Conservation (phyloP, 2,797 vertebrate species). For the Sternarchorhynchus goeldii region DNA sequence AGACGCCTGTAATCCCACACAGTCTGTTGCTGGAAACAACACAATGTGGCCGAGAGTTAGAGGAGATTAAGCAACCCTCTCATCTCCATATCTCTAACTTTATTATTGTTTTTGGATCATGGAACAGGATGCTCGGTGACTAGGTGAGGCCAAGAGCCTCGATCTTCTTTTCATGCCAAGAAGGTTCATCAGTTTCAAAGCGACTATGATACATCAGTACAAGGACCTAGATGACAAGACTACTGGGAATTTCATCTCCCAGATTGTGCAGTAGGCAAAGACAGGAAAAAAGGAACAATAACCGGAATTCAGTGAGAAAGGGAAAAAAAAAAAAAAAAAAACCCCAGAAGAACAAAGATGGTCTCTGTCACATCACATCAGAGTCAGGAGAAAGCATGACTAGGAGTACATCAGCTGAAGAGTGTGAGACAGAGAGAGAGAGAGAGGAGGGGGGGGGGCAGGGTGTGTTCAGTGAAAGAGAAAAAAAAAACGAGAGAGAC, state of each 20-base stretch:
- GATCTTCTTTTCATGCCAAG: not conserved
- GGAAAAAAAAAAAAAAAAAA: slow-evolving; percentile 7
- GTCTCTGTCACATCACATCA: not conserved
- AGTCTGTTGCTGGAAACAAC: slow-evolving; percentile 2
- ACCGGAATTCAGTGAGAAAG: not conserved
- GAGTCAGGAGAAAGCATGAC: not conserved
- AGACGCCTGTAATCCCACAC: not conserved
- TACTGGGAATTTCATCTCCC: not conserved
- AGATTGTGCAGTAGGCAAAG: not conserved
- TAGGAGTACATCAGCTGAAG: not conserved
- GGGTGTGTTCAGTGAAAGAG: too few species aligned
- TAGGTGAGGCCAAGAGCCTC: not conserved
- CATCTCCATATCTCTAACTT: slow-evolving; percentile 16
- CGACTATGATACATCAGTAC: not conserved
- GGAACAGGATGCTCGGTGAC: not conserved
- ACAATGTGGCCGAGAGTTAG: not conserved
- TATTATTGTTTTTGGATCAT: slow-evolving; percentile 24
- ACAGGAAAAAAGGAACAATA: slow-evolving; percentile 1
- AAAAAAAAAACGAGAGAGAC: too few species aligned
- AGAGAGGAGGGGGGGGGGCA: not conserved
- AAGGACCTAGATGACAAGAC: not conserved
- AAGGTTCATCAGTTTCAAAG: slow-evolving; percentile 1
- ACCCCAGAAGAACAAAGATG: not conserved
- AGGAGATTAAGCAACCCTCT: slow-evolving; percentile 5
- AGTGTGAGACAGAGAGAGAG: not conserved